Evolutionary conservation across 2,888 invertebrate species (phyloP).

Genomic region (Drosophila histrio): DNA sequence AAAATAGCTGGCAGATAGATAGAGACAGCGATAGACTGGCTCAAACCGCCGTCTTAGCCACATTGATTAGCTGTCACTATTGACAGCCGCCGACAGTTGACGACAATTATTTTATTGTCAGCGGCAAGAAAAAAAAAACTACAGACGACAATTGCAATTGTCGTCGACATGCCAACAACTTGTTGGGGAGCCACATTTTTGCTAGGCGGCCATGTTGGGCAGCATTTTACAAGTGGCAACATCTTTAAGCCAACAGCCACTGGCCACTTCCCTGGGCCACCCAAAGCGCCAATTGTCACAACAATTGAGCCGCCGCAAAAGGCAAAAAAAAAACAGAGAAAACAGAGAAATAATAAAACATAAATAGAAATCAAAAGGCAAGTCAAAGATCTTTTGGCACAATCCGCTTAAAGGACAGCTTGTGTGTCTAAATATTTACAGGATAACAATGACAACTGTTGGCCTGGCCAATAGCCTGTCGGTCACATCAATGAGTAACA

Average conservation of each 20-base stretch:
- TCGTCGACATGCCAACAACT: constrained; percentile 66
- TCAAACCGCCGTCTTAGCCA: constrained; percentile 20
- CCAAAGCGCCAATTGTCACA: constrained; percentile 72
- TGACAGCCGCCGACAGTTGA: constrained; percentile 65
- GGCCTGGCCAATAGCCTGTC: constrained; percentile 28
- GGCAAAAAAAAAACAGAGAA: constrained; percentile 4
- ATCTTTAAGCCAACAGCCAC: constrained; percentile 45
- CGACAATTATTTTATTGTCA: constrained; percentile 68
- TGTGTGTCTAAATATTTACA: constrained; percentile 68
- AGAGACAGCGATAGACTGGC: neutral
- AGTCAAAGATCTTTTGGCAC: constrained; percentile 49
- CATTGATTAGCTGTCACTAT: constrained; percentile 76
- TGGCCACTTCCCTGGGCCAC: constrained; percentile 43
- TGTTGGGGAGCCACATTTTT: constrained; percentile 59
- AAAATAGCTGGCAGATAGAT: neutral
- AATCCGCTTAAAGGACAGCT: constrained; percentile 50
- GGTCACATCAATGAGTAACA: constrained; percentile 42
- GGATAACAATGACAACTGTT: constrained; percentile 38
- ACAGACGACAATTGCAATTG: constrained; percentile 36
- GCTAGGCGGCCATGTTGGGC: constrained; percentile 59
- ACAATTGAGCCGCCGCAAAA: constrained; percentile 42
- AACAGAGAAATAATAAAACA: neutral
- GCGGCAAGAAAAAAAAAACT: constrained; percentile 5
- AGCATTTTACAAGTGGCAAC: constrained; percentile 75
- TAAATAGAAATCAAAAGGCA: constrained; percentile 2